phyloP scores from a whole-genome alignment of 2,888 invertebrate species.

The Syritta pipiens region DNA sequence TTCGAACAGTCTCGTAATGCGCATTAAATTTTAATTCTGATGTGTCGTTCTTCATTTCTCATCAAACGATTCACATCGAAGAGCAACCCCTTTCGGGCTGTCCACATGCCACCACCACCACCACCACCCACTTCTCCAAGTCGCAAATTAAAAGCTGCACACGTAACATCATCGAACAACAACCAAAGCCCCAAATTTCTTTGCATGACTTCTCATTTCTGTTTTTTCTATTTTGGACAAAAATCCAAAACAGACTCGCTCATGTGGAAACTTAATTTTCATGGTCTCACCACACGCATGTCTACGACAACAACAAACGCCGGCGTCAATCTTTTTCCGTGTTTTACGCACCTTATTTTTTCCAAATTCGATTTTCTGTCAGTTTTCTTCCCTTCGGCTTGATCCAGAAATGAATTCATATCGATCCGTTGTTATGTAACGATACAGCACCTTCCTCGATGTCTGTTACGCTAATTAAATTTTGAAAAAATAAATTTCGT shows the following conservation, averaged over 20 bases:
- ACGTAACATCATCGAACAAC: slow-evolving; percentile 23
- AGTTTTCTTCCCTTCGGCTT: background rate
- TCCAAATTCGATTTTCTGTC: slow-evolving; percentile 22
- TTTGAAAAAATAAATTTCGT: background rate
- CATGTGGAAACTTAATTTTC: slow-evolving; percentile 48
- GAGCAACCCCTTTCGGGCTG: background rate
- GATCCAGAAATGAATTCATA: slow-evolving; percentile 7
- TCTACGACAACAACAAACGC: background rate
- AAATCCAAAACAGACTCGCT: slow-evolving; percentile 35
- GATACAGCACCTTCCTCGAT: background rate
- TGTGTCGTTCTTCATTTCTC: no score
- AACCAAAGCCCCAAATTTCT: slow-evolving; percentile 12
- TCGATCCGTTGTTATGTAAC: slow-evolving; percentile 29
- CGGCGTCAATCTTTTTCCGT: background rate
- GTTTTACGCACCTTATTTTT: slow-evolving; percentile 45
- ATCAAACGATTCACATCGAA: background rate
- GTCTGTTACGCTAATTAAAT: slow-evolving; percentile 30
- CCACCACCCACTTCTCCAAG: background rate
- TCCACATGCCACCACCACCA: background rate
- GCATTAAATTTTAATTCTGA: no score
- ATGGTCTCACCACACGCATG: slow-evolving; percentile 41
- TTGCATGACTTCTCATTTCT: slow-evolving; percentile 32
- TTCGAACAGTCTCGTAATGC: no score
- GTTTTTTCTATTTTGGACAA: slow-evolving; percentile 14
- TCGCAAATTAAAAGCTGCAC: slow-evolving; percentile 32